A percentile compares a stretch with the other conserved stretches of the same genome.
phyloP scores from a whole-genome alignment of 2,888 invertebrate genomes.

The Xestoiulus laeticollis region DNA sequence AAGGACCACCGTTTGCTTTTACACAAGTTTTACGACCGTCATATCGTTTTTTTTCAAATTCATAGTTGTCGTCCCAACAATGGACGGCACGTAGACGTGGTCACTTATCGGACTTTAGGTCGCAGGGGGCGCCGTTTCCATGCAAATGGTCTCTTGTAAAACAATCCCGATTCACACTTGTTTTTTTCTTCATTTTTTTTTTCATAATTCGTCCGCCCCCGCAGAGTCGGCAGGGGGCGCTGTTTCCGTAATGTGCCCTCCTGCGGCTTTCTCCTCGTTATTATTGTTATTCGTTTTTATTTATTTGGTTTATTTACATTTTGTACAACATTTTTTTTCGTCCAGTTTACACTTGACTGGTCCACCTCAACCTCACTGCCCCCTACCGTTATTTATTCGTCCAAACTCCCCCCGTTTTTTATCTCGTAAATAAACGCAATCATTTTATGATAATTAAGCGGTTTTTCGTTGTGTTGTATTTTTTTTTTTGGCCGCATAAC shows the following conservation, averaged over 20 bases:
- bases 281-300: background rate
- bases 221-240: background rate
- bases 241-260: background rate
- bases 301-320: background rate
- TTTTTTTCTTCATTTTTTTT: background rate
- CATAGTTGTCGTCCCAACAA: background rate
- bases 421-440: conserved; percentile 19
- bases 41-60: background rate
- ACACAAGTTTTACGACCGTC: background rate
- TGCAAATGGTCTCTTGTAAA: background rate
- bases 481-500: too few relatives aligned
- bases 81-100: background rate
- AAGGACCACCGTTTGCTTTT: background rate
- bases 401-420: background rate
- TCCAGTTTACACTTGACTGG: background rate
- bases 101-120: background rate
- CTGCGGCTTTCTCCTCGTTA: background rate
- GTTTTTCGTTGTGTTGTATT: background rate
- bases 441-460: conserved; percentile 4
- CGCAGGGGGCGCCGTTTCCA: background rate
- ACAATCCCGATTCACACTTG: background rate
- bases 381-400: background rate
- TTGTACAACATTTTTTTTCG: background rate
- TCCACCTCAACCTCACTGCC: background rate
- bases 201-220: background rate